Evolutionary conservation across 2,888 invertebrate species (phyloP), one percentile per base, ranked within the genome.

Genomic region (Chloromyia formosa): DNA sequence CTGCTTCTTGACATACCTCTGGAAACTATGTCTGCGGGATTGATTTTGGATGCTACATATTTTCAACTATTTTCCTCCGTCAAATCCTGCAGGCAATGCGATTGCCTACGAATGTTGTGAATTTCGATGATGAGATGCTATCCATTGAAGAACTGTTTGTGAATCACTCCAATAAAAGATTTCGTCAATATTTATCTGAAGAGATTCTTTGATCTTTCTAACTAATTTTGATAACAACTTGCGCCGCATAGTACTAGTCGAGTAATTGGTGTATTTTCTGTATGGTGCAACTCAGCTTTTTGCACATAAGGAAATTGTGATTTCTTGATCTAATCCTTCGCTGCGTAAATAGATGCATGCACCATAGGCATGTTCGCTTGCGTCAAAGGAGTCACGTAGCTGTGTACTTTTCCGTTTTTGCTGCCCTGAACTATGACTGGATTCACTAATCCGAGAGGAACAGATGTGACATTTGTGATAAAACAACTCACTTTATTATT

Each of bases 221-320:
- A 53, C 9, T 3, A 53, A 53, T 5, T 53, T 14, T n/a, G 12
- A 2, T 5, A 53, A 10, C 9, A 53, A 10, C 53, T 53, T 14
- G 53, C 53, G 53, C 4, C 53, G 4, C 77, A 73, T 18, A 81
- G 71, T 35, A 80, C 79, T 9, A 81, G 61, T 16, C 80, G 68
- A 5, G 53, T 10, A n/a, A 53, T 53, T 53, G 53, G 2, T 53
- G 53, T n/a, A 5, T 53, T 53, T 14, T 10, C 9, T 53, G 9
- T 2, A n/a, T 5, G 53, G 53, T 53, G 53, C 53, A 5, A 53
- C 53, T 5, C 53, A 3, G 16, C 53, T 53, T 16, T 53, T 53
- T 53, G 53, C 3, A 53, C 53, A 53, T 3, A 53, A 10, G 9
- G 12, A 14, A 5, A 10, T 16, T 3, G 14, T 53, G 3, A 3